A percentile compares a stretch with the other conserved stretches of the same genome.
phyloP scores from a whole-genome alignment of 2,113 vertebrate species.

The Myotis davidii region DNA sequence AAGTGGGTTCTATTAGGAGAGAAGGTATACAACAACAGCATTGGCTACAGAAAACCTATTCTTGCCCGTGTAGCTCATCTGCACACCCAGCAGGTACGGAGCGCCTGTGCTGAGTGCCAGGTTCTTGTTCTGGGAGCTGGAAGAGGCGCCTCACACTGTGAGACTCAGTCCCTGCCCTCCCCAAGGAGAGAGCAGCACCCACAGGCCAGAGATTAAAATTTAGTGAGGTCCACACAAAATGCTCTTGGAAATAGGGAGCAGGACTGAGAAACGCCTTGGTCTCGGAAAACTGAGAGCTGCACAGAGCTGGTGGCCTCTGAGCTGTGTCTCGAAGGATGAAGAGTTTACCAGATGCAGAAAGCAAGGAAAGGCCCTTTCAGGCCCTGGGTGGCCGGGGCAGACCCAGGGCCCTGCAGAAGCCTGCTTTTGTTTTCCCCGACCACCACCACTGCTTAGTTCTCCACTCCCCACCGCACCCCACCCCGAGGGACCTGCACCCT shows the following conservation, averaged over 20 bases:
- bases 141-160: background rate
- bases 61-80: background rate
- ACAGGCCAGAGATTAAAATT: background rate
- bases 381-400: background rate
- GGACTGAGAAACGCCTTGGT: background rate
- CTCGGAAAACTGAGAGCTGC: background rate
- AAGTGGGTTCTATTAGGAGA: background rate
- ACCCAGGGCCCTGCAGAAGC: background rate
- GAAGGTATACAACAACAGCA: background rate
- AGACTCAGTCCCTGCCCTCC: background rate
- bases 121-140: background rate
- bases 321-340: background rate
- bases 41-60: background rate
- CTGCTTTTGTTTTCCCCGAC: background rate
- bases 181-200: background rate
- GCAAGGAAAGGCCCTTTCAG: background rate
- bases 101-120: background rate
- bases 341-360: background rate
- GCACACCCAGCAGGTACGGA: background rate
- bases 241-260: background rate
- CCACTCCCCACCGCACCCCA: rapidly evolving
- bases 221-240: background rate
- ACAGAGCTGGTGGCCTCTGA: background rate
- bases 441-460: background rate
- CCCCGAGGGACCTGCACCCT: background rate